Conservation (phyloP, 1,140 invertebrate species). For the Ctenoplectra terminalis region DNA sequence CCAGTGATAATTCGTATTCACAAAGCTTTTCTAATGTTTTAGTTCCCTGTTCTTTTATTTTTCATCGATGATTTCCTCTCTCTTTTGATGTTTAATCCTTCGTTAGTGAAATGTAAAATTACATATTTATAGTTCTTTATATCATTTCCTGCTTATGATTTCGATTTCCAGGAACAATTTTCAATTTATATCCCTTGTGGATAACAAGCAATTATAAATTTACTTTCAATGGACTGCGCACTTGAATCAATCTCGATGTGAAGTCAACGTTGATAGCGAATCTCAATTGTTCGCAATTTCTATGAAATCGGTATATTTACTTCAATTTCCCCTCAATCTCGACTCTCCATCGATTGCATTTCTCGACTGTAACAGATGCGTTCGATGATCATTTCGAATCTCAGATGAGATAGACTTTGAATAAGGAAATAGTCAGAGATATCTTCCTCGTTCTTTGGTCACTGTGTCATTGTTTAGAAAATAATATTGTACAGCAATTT, state of each 20-base stretch:
- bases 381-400: background rate
- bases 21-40: too few species aligned
- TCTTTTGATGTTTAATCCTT: too few species aligned
- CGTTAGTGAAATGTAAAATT: too few species aligned
- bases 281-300: constrained; percentile 5
- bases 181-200: background rate
- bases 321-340: constrained; percentile 8
- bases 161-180: too few species aligned
- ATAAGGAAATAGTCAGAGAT: background rate
- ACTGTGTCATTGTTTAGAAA: background rate
- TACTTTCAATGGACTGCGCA: background rate
- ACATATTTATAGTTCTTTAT: too few species aligned
- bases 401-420: background rate
- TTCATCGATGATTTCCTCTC: too few species aligned
- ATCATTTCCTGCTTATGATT: too few species aligned
- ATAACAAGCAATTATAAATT: background rate
- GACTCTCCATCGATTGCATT: background rate
- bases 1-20: too few species aligned
- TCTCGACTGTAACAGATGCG: constrained; percentile 4
- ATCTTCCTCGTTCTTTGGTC: background rate
- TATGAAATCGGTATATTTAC: constrained; percentile 6
- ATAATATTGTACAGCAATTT: too few species aligned
- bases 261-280: background rate
- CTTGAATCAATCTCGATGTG: background rate
- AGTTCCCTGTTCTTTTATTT: too few species aligned